Evolutionary conservation across 2,888 invertebrate genomes (phyloP).

Genomic region (Glaucopsyche alexis): DNA sequence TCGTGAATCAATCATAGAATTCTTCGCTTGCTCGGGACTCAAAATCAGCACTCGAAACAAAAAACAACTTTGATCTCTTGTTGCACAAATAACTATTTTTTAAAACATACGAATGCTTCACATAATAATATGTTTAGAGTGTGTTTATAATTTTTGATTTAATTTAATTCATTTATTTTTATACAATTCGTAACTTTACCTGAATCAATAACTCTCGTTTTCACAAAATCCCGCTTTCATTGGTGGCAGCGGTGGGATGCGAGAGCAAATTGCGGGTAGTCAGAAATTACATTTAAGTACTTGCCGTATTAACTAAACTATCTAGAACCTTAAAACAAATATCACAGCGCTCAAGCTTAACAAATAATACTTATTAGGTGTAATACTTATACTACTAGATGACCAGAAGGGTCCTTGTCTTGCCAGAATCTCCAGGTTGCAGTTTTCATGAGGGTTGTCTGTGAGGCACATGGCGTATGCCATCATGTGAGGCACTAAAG

Average conservation of each 20-base stretch:
- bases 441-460: constrained; percentile 70
- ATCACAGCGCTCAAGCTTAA: constrained; percentile 51
- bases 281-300: constrained; percentile 17
- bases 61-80: too few relatives aligned
- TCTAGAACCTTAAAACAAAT: constrained; percentile 39
- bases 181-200: neutral
- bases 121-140: neutral
- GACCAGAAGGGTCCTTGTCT: constrained; percentile 43
- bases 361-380: constrained; percentile 42
- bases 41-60: too few relatives aligned
- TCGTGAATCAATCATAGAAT: too few relatives aligned
- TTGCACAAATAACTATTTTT: too few relatives aligned
- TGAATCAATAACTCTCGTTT: neutral
- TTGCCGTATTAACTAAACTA: neutral
- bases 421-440: constrained; percentile 37
- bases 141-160: too few relatives aligned
- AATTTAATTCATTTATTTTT: too few relatives aligned
- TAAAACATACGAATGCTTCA: neutral
- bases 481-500: constrained; percentile 87
- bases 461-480: constrained; percentile 86
- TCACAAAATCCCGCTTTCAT: neutral
- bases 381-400: constrained; percentile 40
- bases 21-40: too few relatives aligned
- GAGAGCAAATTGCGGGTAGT: neutral
- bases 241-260: neutral